Conservation (phyloP, 2,888 invertebrate species). For the Caenorhabditis sp. region DNA sequence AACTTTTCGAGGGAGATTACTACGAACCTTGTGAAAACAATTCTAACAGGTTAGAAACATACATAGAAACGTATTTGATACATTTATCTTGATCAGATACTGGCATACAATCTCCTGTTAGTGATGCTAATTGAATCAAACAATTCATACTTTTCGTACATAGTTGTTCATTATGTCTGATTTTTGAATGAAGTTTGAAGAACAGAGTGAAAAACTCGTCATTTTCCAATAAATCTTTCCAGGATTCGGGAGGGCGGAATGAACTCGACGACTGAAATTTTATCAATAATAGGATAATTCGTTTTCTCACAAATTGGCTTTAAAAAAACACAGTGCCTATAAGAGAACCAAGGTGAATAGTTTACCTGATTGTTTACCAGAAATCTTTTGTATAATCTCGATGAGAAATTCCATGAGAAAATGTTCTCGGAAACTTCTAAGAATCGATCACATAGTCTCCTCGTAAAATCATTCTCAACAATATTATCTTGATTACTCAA, state of each 20-base stretch:
- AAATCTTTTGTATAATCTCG: conserved; percentile 49
- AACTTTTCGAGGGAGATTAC: background rate
- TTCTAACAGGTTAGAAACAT: conserved; percentile 38
- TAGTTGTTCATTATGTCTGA: conserved; percentile 80
- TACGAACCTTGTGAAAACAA: conserved; percentile 38
- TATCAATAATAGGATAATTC: no score
- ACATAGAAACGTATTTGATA: conserved; percentile 35
- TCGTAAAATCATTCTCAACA: conserved; percentile 44
- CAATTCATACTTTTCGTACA: conserved; percentile 83
- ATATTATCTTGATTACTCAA: conserved; percentile 47
- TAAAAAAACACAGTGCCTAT: no score
- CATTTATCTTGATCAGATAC: conserved; percentile 34
- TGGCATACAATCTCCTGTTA: conserved; percentile 75
- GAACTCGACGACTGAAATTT: conserved; percentile 45
- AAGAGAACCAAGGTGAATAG: no score
- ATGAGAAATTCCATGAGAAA: conserved; percentile 82
- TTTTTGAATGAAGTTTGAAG: conserved; percentile 83
- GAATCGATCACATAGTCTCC: conserved; percentile 48
- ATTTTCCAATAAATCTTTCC: conserved; percentile 83
- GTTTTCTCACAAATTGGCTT: no score
- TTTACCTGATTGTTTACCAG: conserved; percentile 64
- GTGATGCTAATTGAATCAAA: conserved; percentile 82
- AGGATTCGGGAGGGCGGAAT: conserved; percentile 77
- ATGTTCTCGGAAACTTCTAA: conserved; percentile 79
- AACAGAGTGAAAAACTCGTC: conserved; percentile 81